phyloP scores from a whole-genome alignment of 2,113 vertebrate species.

The Trochalopteron elliotii region DNA sequence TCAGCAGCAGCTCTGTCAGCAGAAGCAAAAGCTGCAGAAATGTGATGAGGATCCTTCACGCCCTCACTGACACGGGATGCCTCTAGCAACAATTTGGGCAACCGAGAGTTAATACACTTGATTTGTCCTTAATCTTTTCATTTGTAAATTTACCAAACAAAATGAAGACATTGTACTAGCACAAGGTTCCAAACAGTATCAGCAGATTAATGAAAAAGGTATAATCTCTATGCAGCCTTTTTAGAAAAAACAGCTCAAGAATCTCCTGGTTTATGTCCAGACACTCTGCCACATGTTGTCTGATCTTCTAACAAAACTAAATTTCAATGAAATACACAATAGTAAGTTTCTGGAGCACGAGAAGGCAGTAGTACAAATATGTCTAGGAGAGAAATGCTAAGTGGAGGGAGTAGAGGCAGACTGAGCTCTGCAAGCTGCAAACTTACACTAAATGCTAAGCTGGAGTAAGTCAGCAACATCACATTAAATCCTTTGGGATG shows the following conservation, averaged over 20 bases:
- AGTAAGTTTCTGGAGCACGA: neutral
- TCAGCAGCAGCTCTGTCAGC: neutral
- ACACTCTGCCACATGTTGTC: neutral
- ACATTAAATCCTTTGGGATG: neutral
- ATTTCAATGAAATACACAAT: neutral
- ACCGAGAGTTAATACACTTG: neutral
- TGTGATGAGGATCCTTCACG: neutral
- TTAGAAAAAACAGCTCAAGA: neutral
- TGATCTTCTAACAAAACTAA: neutral
- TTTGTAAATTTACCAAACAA: neutral
- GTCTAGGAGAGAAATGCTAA: neutral
- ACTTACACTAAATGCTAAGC: neutral
- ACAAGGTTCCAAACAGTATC: neutral
- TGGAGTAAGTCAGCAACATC: neutral
- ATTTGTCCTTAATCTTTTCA: neutral
- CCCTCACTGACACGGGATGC: neutral
- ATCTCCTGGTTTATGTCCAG: neutral
- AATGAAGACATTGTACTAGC: rapidly evolving
- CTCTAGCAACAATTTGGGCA: neutral
- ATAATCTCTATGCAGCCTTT: neutral
- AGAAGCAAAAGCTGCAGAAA: neutral
- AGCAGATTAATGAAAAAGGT: neutral
- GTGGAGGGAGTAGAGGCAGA: neutral
- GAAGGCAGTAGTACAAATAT: neutral
- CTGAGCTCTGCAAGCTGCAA: neutral